Evolutionary conservation across 30 jellyfish, hydroid and myxozoan species (phyloP), one percentile per base, ranked within the genome.

Genomic region (Aurelia sp.): DNA sequence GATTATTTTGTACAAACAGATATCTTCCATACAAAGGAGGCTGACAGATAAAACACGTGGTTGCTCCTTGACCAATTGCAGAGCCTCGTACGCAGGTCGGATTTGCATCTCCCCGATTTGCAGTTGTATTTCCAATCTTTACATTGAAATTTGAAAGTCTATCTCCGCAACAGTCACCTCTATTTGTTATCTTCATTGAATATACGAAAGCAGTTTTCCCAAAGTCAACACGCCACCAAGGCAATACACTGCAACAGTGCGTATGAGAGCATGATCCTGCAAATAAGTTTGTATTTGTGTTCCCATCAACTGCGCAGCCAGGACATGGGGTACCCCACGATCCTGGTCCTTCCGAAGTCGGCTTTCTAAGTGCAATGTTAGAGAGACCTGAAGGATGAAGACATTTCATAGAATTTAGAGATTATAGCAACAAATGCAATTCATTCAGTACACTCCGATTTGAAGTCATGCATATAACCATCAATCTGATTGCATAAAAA

Each of bases 201-300:
- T 82, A 72, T 16, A 82, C 80, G 3, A 70, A 8, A 20, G 92
- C 92, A 13, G 81, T 82, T 35, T 35, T 18, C 18, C 86, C 86
- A 64, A 82, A 82, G 58, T 82, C 92, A 40, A 82, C 92, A 20
- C 85, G 68, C 92, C 92, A 82, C 92, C 92, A 82, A 22, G 80
- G 80, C 63, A 69, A 5, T 18, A 80, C 73, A 12, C 65, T 15
- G 18, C 86, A 82, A 69, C 85, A 67, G 50, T 12, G 12, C 16
- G 92, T 69, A 59, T 82, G 92, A 38, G 86, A 57, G 84, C 92
- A 82, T 27, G 86, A 82, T 13, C 50, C 59, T 1, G 27, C 33
- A 17, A 8, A 1, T 2, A 5, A 70, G 50, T 52, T 60, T 19
- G 92, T 59, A 5, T 30, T 20, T 2, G 63, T 18, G 21, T 60